Evolutionary conservation across 30 jellyfish, hydroid and myxozoan species (phyloP), one percentile per base, ranked within the genome.

Genomic region (Phacellophora camtschatica): DNA sequence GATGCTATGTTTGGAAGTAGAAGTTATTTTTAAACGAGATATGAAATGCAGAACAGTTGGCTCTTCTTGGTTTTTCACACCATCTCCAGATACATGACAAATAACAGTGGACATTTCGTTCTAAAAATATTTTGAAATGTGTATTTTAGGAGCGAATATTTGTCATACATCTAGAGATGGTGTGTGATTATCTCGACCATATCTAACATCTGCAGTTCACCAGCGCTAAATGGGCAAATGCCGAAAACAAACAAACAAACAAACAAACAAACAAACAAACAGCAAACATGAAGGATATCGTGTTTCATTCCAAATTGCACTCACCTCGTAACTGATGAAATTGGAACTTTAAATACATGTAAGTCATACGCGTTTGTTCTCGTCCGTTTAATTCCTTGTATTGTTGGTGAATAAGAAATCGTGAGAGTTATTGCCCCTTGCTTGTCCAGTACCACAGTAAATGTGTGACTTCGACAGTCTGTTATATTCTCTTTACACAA

Each of bases 271-370:
- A 6, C 25, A 19, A 53, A 19, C 11, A 19, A 19, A 19, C 10
- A 9, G 6, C 20, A 22, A 53, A 20, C 22, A 58, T 8, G 16
- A 16, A 20, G 43, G 39, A 20, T 20, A 13, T 20, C 8, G n/a
- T 23, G 34, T 27, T 24, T 16, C 6, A 64, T 24, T 24, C 62
- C 10, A n/a, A 49, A 49, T 7, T 7, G 19, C 13, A 39, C 86
- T 24, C 54, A 94, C 99, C 96, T 87, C 37, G 97, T 71, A 11
- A 94, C 99, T 12, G 90, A 84, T 30, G 84, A 30, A 8, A 94
- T 81, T 8, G 97, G 97, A 23, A 82, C 96, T 28, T 97, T 97
- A 82, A 94, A 94, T 9, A 94, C 99, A 24, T 65, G 65, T 25
- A 84, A 39, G 9, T 95, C 97, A 23, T 70, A 74, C 41, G 89